phyloP scores from a whole-genome alignment of 2,113 vertebrate species.

The Sander vitreus region DNA sequence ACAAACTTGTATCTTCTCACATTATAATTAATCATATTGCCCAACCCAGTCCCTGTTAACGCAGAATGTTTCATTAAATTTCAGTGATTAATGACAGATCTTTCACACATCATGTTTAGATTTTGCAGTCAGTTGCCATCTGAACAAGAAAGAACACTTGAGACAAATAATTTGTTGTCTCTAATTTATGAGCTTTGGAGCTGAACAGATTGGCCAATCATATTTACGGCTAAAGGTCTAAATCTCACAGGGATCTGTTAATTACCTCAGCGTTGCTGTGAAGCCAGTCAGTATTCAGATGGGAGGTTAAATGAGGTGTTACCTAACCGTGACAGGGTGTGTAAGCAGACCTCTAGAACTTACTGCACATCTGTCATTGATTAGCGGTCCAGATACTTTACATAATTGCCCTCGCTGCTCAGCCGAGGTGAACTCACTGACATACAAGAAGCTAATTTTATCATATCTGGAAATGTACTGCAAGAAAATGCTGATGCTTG shows the following conservation, averaged over 20 bases:
- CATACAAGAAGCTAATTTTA: constrained; percentile 63
- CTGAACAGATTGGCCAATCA: constrained; percentile 32
- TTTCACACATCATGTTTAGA: constrained; percentile 34
- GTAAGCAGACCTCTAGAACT: constrained; percentile 37
- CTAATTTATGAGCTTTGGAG: constrained; percentile 46
- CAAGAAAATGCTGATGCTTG: constrained; percentile 42
- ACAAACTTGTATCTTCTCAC: background rate
- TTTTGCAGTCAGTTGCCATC: constrained; percentile 18
- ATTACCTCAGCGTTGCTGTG: constrained; percentile 56
- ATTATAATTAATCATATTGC: background rate
- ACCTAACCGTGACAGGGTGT: constrained; percentile 45
- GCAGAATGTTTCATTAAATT: background rate
- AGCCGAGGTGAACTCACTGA: constrained; percentile 40
- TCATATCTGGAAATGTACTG: constrained; percentile 56
- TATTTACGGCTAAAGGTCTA: constrained; percentile 44
- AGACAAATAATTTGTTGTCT: constrained; percentile 19
- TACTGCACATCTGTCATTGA: constrained; percentile 72
- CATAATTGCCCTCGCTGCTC: constrained; percentile 41
- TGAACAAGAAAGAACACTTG: constrained; percentile 18
- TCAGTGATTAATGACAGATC: constrained; percentile 1
- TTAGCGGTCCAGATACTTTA: constrained; percentile 61
- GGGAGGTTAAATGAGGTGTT: constrained; percentile 62
- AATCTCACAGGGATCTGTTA: constrained; percentile 47
- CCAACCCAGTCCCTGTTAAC: background rate
- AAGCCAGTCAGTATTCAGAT: constrained; percentile 43